Base-by-base conservation (phyloP, 2,113 vertebrate species). In the Aspidoscelis tigris region DNA sequence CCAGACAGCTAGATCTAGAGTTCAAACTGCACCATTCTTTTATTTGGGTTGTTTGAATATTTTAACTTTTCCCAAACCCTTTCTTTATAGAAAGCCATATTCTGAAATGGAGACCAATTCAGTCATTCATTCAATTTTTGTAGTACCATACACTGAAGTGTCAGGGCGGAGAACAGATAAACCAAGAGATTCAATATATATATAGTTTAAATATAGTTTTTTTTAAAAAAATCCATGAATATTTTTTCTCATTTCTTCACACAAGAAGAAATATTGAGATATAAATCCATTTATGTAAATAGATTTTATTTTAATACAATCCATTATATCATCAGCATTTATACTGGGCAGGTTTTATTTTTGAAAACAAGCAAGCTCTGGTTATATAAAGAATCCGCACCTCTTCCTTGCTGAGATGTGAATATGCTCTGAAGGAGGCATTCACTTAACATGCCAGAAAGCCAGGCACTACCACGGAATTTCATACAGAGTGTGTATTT, bases 401-500 rank as follows among this genome's bases (percentile, higher is more conserved):
- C 18, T 18, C 14, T 61, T 61, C 58, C 66, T 11, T 22, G 72
- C 50, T 65, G 72, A 44, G 75, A 76, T 7, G 39, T 76, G 26
- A 76, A 65, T 61, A 39, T 72, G 39, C 20, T 82, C 12, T 66
- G 50, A 75, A n/a, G 26, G 8, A 47, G 58, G 41, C 72, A 74
- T 83, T 64, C 72, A 47, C 58, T 82, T 82, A 65, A 64, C 10
- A 85, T 89, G 78, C 53, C 55, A 39, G 50, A 69, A 76, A 70
- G 74, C 33, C 72, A 71, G 75, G 20, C 41, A 26, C n/a, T 72
- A 53, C n/a, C 33, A 82, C 7, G 24, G 76, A 61, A 16, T 69
- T 68, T 74, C 41, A 14, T 24, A 7, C 16, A 75, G 70, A 7
- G 39, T 20, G 74, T 75, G 74, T 20, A 22, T 92, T 92, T 90